Conservation (phyloP, 92 coral and sea anemone genomes). For the Palythoa grandis region DNA sequence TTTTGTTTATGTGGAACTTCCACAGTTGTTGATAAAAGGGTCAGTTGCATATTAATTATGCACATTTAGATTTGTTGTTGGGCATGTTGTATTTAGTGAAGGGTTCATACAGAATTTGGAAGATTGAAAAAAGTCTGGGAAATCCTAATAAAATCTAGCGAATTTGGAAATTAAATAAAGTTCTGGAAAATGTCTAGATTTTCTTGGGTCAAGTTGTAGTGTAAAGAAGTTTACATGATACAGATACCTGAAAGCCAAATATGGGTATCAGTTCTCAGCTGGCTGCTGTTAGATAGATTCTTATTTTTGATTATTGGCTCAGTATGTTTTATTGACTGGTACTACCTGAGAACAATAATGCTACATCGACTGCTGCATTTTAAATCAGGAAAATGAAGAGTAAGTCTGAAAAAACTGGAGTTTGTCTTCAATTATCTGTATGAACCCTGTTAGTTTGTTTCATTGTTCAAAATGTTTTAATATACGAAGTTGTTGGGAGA, state of each 20-base stretch:
- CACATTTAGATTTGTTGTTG: conserved; percentile 26
- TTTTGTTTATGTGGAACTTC: conserved; percentile 26
- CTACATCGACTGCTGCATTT: conserved; percentile 24
- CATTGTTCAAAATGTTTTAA: conserved; percentile 21
- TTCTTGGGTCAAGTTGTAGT: conserved; percentile 26
- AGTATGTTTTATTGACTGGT: conserved; percentile 18
- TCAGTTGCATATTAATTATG: conserved; percentile 26
- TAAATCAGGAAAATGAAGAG: conserved; percentile 25
- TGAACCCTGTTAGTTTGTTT: conserved; percentile 26
- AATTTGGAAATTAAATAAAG: conserved; percentile 33
- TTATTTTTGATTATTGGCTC: conserved; percentile 28
- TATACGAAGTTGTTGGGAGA: conserved; percentile 13
- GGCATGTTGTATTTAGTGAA: conserved; percentile 20
- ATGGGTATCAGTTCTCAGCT: conserved; percentile 23
- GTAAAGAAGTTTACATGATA: conserved; percentile 24
- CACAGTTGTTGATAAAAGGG: conserved; percentile 33
- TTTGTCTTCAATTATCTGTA: conserved; percentile 21
- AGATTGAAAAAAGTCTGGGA: conserved; percentile 32
- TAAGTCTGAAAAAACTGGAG: conserved; percentile 26
- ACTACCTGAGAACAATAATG: conserved; percentile 26
- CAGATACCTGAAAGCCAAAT: conserved; percentile 27
- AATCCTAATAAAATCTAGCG: conserved; percentile 3
- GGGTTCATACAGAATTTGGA: conserved; percentile 35
- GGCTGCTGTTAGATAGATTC: conserved; percentile 25
- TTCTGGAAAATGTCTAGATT: conserved; percentile 32